A percentile compares a stretch with the other conserved stretches of the same genome.
These are phyloP conservation scores for Tringa solitaria DNA, from an alignment of 2,113 vertebrate species.

Conservation along the genomic window DNA sequence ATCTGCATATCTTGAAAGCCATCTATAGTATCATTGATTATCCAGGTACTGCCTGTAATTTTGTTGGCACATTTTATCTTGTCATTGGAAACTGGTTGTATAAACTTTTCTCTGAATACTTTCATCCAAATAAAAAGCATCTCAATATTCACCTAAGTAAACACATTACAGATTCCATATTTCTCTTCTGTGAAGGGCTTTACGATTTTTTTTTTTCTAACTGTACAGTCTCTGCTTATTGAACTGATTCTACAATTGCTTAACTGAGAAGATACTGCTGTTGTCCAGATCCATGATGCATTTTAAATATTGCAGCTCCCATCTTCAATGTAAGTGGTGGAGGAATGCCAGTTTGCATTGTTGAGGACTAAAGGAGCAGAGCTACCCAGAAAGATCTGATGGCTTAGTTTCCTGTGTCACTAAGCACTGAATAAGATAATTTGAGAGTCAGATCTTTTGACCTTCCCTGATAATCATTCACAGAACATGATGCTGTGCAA, in stretches of 20 bases:
- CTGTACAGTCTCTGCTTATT: not conserved
- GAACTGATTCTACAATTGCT: not conserved
- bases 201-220: not conserved
- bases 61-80: not conserved
- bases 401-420: not conserved
- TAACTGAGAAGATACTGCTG: not conserved
- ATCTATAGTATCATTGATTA: not conserved
- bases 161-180: not conserved
- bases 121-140: not conserved
- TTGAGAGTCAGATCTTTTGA: conserved; percentile 11
- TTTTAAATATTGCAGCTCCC: not conserved
- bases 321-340: not conserved
- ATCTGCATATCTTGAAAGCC: not conserved
- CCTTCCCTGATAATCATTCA: not conserved
- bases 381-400: not conserved
- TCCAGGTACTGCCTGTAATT: not conserved
- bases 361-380: not conserved
- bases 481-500: not conserved
- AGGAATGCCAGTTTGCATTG: not conserved
- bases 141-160: not conserved
- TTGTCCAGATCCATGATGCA: not conserved
- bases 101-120: not conserved
- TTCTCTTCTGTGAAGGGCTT: not conserved
- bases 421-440: not conserved
- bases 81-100: not conserved